Evolutionary conservation across 2,797 vertebrate species (phyloP).

Genomic region (Cygnus olor): DNA sequence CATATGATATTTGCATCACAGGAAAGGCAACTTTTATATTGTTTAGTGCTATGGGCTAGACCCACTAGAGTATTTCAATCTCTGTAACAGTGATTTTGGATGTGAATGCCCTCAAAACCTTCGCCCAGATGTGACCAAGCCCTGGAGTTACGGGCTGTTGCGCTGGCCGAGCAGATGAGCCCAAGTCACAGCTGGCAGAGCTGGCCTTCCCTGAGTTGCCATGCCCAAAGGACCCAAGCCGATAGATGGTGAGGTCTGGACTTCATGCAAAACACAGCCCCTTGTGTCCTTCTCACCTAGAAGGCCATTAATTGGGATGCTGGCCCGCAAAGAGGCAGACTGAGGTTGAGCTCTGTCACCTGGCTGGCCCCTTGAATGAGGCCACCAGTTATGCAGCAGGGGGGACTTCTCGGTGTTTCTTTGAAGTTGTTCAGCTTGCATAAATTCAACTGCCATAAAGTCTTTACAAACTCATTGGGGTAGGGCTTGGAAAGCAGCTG

Average conservation of each 20-base stretch:
- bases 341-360: background rate
- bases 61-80: background rate
- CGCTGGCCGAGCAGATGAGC: background rate
- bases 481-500: background rate
- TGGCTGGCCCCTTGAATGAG: background rate
- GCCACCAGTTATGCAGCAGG: background rate
- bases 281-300: background rate
- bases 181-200: background rate
- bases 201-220: background rate
- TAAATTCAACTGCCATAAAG: background rate
- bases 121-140: background rate
- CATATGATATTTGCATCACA: background rate
- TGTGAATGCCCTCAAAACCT: background rate
- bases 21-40: background rate
- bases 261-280: background rate
- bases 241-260: background rate
- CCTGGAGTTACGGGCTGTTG: background rate
- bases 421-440: background rate
- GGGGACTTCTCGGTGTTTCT: fast-evolving
- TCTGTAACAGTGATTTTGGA: background rate
- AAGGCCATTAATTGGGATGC: fast-evolving
- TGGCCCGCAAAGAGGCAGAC: background rate
- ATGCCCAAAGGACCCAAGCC: background rate
- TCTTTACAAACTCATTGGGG: background rate
- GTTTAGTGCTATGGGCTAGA: background rate